Percentiles rank a stretch among this genome's conserved stretches.
phyloP scores from a whole-genome alignment of 2,113 vertebrate species.

The Microcebus griseorufus region DNA sequence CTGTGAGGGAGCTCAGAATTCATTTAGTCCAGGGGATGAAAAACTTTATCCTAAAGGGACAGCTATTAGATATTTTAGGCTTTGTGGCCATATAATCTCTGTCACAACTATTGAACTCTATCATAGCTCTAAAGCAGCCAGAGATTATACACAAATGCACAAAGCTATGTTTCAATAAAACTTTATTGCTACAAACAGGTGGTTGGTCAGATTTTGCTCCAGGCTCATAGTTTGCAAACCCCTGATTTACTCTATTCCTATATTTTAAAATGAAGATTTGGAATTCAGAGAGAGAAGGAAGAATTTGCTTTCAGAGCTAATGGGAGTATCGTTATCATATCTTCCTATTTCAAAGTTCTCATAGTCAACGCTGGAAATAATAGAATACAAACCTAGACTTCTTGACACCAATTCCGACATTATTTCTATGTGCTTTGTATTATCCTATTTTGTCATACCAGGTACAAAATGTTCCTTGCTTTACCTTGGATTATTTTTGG shows the following conservation, averaged over 20 bases:
- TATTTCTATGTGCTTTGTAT: background rate
- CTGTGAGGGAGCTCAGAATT: background rate
- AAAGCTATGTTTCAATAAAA: background rate
- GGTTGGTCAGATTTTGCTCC: background rate
- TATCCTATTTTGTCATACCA: background rate
- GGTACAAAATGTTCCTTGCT: background rate
- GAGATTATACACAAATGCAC: background rate
- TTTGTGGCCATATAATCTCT: background rate
- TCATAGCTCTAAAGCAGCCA: background rate
- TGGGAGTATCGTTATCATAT: background rate
- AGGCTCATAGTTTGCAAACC: background rate
- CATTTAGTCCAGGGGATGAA: background rate
- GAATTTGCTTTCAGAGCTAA: background rate
- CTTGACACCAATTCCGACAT: background rate
- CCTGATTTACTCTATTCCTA: background rate
- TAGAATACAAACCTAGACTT: background rate
- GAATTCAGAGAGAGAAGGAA: background rate
- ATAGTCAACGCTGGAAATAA: background rate
- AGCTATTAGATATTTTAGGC: background rate
- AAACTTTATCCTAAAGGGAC: background rate
- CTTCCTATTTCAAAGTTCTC: background rate
- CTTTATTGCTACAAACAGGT: background rate
- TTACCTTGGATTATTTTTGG: slow-evolving; percentile 1
- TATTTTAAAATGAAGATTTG: background rate
- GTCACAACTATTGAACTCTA: background rate